These are phyloP conservation scores for Bembecia ichneumoniformis DNA, from an alignment of 2,888 invertebrate species.

Conservation along the genomic window DNA sequence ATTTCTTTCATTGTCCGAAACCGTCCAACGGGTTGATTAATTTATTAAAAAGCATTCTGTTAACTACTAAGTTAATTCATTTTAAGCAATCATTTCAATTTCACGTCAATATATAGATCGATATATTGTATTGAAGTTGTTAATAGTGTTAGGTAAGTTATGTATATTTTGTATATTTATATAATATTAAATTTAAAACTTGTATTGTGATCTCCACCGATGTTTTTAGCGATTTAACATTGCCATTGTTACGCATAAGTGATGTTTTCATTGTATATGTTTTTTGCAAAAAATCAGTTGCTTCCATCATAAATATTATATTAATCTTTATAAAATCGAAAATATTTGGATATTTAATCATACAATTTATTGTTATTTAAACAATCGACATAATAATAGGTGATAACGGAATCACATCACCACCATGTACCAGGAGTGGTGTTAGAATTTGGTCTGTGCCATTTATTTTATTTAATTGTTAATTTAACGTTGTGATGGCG, in stretches of 20 bases:
- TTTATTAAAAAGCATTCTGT: constrained; percentile 54
- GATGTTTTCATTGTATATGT: constrained; percentile 17
- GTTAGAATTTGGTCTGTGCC: constrained; percentile 64
- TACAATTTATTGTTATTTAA: constrained; percentile 43
- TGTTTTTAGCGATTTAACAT: constrained; percentile 66
- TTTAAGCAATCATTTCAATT: constrained; percentile 56
- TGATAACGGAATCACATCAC: constrained; percentile 37
- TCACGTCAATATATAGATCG: constrained; percentile 59
- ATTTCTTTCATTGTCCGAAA: constrained; percentile 4
- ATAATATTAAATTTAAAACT: constrained; percentile 54
- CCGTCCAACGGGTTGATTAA: constrained; percentile 14
- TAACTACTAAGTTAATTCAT: constrained; percentile 60
- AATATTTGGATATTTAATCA: constrained; percentile 40
- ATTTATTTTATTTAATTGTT: constrained; percentile 65
- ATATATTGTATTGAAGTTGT: constrained; percentile 68
- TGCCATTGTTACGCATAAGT: constrained; percentile 65
- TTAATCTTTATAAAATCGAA: constrained; percentile 39
- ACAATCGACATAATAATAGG: constrained; percentile 32
- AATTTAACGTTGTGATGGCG: constrained; percentile 41
- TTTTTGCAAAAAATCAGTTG: constrained; percentile 51
- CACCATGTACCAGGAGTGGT: constrained; percentile 56
- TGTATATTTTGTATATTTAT: constrained; percentile 70
- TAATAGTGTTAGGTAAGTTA: constrained; percentile 58
- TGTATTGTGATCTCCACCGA: constrained; percentile 73
- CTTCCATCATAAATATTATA: constrained; percentile 53